A percentile compares a stretch with the other conserved stretches of the same genome.
These are phyloP conservation scores for Sturnus vulgaris DNA, from an alignment of 2,113 vertebrate species.

Conservation along the genomic window DNA sequence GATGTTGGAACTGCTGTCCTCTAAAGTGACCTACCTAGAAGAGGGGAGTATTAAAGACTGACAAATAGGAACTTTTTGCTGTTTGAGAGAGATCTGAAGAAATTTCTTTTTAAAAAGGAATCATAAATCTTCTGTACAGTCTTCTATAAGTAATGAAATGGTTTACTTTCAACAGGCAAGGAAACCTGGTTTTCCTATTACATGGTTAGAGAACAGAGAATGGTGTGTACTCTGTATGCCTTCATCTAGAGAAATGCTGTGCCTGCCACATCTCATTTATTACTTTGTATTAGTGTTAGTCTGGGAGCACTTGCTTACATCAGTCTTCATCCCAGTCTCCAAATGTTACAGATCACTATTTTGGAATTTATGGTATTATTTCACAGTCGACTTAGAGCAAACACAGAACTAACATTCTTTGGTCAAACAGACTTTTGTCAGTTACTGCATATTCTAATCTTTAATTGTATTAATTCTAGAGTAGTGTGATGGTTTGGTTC, in stretches of 20 bases:
- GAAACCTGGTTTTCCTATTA: background rate
- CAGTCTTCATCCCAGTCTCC: background rate
- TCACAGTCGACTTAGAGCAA: background rate
- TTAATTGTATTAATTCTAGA: background rate
- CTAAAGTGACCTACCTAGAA: background rate
- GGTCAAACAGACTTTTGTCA: background rate
- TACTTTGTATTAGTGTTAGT: fast-evolving
- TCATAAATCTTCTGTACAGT: background rate
- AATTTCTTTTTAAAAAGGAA: background rate
- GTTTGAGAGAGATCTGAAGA: background rate
- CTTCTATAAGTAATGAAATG: background rate
- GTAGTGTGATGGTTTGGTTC: background rate
- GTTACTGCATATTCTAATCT: background rate
- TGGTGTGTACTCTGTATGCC: background rate
- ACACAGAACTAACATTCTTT: background rate
- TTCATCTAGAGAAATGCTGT: background rate
- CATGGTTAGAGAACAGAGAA: background rate
- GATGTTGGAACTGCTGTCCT: background rate
- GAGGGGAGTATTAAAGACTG: background rate
- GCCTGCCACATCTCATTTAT: background rate
- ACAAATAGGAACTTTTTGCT: background rate
- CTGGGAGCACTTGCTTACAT: background rate
- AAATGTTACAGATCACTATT: background rate
- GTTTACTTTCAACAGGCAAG: background rate
- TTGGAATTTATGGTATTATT: background rate